A percentile compares a stretch with the other conserved stretches of the same genome.
phyloP scores from a whole-genome alignment of 2,797 vertebrate genomes.

The Channallabes apus region DNA sequence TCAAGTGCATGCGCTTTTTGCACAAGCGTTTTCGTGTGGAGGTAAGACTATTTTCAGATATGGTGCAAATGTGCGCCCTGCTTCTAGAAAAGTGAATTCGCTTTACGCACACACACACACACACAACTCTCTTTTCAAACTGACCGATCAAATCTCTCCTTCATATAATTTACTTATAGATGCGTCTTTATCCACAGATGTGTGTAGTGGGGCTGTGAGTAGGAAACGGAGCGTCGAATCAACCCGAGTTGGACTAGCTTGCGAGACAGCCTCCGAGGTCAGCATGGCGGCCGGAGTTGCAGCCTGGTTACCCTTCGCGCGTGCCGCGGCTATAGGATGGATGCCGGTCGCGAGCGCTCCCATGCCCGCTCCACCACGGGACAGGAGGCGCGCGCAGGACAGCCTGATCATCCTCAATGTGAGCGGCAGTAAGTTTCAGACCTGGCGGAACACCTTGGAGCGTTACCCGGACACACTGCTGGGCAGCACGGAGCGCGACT shows the following conservation, averaged over 20 bases:
- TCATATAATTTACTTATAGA: background rate
- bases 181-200: conserved; percentile 55
- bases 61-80: conserved; percentile 5
- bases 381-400: conserved; percentile 77
- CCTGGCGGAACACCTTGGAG: conserved; percentile 91
- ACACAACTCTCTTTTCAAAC: background rate
- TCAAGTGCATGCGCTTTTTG: conserved; percentile 21
- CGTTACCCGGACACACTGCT: conserved; percentile 94
- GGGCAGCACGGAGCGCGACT: conserved; percentile 92
- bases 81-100: background rate
- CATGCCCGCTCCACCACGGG: conserved; percentile 84
- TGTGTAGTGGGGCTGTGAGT: conserved; percentile 52
- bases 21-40: conserved; percentile 47
- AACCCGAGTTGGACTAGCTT: conserved; percentile 49
- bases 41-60: conserved; percentile 48
- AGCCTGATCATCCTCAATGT: conserved; percentile 90
- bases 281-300: conserved; percentile 92
- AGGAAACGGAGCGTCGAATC: conserved; percentile 36
- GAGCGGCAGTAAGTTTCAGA: conserved; percentile 92
- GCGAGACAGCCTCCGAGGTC: conserved; percentile 40
- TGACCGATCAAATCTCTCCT: background rate
- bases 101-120: conserved; percentile 38
- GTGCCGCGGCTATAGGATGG: conserved; percentile 95
- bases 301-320: conserved; percentile 93
- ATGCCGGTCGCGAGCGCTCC: conserved; percentile 91